Conservation (phyloP, 2,113 vertebrate genomes). For the Gadus chalcogrammus region DNA sequence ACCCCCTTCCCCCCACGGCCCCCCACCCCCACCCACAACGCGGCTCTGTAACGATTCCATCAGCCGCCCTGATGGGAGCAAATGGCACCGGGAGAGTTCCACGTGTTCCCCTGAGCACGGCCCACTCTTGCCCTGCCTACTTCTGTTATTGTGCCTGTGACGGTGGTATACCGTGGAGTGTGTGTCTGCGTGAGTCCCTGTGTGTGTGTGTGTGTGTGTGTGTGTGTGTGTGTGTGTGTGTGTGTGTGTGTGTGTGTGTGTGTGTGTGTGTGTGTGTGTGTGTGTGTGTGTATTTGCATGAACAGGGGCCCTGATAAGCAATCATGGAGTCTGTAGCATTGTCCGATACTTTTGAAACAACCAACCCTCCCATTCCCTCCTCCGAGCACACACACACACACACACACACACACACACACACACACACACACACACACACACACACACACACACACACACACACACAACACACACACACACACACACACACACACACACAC, state of each 20-base stretch:
- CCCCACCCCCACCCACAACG: constrained; percentile 3
- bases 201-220: constrained; percentile 19
- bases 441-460: no score
- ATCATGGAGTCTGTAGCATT: neutral
- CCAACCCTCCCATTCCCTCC: neutral
- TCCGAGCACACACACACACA: neutral
- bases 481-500: no score
- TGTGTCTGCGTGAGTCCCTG: constrained; percentile 12
- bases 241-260: constrained; percentile 24
- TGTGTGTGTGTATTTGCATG: no score
- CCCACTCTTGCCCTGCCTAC: constrained; percentile 49
- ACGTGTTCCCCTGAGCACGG: constrained; percentile 48
- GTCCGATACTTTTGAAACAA: no score
- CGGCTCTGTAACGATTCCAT: constrained; percentile 67
- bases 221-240: no score
- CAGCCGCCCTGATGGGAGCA: constrained; percentile 64
- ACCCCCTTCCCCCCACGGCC: constrained; percentile 34
- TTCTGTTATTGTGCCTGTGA: constrained; percentile 47
- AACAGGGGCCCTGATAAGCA: constrained; percentile 31
- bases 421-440: neutral
- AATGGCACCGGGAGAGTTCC: constrained; percentile 64
- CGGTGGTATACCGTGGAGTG: constrained; percentile 10
- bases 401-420: neutral
- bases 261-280: constrained; percentile 7
- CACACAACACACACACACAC: no score